Base-by-base conservation (phyloP, 2,113 vertebrate genomes). In the Salvelinus sp. region DNA sequence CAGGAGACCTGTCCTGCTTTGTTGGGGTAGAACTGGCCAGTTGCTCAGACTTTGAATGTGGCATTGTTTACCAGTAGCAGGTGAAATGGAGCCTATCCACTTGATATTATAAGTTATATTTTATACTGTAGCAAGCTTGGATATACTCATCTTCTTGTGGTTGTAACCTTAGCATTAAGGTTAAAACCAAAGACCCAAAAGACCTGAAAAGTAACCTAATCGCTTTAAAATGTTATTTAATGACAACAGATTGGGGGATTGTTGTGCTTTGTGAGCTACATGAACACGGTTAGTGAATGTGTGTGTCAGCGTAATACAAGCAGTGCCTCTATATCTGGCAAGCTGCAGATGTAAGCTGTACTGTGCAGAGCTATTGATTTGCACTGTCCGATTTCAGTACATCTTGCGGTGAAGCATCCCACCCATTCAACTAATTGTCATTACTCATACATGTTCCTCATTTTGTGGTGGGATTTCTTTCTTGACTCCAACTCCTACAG, bases 381-480 rank as follows among this genome's bases (percentile, higher is more conserved):
- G 70, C 74, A 58, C 70, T 66, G 65, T 58, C 16, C 0, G 20
- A n/a, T 83, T 65, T 76, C 22, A 68, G 69, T 38, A 66, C 44
- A 5, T 57, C n/a, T 81, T 57, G 64, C 67, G 74, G 22, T 80
- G 74, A 75, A n/a, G 68, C 25, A 0, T 69, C 18, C 30, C 74
- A 78, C 73, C 68, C 76, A 75, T 80, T 69, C 38, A 20, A 25
- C 60, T 78, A 69, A 77, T 79, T 81, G 72, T 67, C 64, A 64
- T 90, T 77, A 23, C 30, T 82, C 73, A 69, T 79, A 72, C 18
- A 73, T 78, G 58, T 73, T 60, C 14, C 47, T 67, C 68, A 63
- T 72, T 67, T 72, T 81, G 73, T 69, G 47, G 69, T 71, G 62
- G 54, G 75, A 54, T 64, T 74, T 79, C 44, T 68, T 38, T 66